A percentile compares a stretch with the other conserved stretches of the same genome.
These are phyloP conservation scores for Okamejei kenojei DNA, from an alignment of 2,797 vertebrate species.

Conservation along the genomic window DNA sequence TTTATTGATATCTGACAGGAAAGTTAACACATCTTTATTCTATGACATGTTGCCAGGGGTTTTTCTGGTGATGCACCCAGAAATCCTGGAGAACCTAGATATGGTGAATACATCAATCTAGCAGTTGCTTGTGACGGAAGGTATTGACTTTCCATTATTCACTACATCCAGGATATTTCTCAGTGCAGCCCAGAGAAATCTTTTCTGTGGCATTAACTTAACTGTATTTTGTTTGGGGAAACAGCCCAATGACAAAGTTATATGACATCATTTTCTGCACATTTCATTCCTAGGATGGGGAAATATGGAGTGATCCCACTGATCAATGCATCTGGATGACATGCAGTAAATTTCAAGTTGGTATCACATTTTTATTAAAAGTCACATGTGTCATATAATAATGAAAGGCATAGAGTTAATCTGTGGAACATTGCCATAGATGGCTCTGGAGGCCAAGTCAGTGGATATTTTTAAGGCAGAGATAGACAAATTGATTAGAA, in stretches of 20 bases:
- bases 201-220: background rate
- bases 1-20: background rate
- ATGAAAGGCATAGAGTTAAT: too few relatives aligned
- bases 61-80: background rate
- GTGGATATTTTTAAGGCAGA: too few relatives aligned
- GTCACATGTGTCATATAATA: too few relatives aligned
- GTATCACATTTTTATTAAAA: too few relatives aligned
- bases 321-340: background rate
- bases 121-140: background rate
- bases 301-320: background rate
- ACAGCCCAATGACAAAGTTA: background rate
- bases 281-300: background rate
- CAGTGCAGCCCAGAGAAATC: background rate
- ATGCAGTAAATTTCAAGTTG: background rate
- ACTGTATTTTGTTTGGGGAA: background rate
- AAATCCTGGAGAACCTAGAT: background rate
- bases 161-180: background rate
- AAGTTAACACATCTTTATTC: background rate
- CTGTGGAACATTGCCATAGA: too few relatives aligned
- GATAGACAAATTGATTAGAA: too few relatives aligned
- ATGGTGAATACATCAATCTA: background rate
- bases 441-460: too few relatives aligned
- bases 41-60: background rate
- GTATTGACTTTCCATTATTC: background rate
- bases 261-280: background rate